A percentile compares a stretch with the other conserved stretches of the same genome.
Evolutionary conservation across 2,797 vertebrate species (phyloP).

Genomic region (Sebastes matsubarae): DNA sequence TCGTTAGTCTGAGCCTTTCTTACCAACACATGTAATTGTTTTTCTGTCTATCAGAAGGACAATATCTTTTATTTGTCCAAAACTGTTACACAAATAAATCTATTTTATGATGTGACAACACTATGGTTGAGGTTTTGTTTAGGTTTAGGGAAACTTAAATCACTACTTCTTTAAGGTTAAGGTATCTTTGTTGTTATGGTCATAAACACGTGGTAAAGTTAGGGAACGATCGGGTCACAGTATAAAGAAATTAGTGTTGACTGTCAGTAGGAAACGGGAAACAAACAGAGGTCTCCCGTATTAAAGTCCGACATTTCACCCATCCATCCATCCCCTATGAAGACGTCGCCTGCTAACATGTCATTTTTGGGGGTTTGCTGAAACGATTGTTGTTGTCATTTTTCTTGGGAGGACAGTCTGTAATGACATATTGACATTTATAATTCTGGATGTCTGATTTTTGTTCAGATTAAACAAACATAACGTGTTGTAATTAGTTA

Average conservation of each 20-base stretch:
- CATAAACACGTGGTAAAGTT: not conserved
- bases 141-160: not conserved
- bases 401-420: too few species aligned
- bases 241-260: not conserved
- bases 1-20: rapidly evolving
- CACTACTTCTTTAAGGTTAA: not conserved
- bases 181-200: not conserved
- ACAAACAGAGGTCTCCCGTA: too few species aligned
- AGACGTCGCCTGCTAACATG: too few species aligned
- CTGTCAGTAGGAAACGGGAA: not conserved
- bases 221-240: not conserved
- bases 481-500: too few species aligned
- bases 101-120: not conserved
- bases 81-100: not conserved
- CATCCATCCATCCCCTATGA: too few species aligned
- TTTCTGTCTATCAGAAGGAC: too few species aligned
- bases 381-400: too few species aligned
- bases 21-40: too few species aligned
- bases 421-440: not conserved
- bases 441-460: not conserved
- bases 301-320: too few species aligned
- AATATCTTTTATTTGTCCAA: not conserved
- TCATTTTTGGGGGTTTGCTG: too few species aligned
- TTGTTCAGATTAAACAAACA: too few species aligned
- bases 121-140: not conserved